Base-by-base conservation (phyloP, 2,888 invertebrate genomes). In the Latheticus oryzae region DNA sequence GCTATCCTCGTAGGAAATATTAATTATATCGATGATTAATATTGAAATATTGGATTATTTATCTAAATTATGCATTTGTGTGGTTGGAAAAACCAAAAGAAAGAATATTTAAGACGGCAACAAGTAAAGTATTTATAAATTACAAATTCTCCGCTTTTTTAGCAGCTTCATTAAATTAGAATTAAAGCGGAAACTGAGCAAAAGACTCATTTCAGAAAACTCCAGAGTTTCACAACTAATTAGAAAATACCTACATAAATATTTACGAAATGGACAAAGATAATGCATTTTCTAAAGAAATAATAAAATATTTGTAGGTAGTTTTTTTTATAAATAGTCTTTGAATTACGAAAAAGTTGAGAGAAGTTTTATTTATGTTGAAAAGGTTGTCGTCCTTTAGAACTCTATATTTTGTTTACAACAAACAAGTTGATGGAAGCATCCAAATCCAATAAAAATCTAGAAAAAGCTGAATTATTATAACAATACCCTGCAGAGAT, bases 111-210 rank as follows among this genome's bases (percentile, higher is more conserved):
- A n/a, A 35, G 8, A 15, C 16, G n/a, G 48, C 48, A 48, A 48
- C 48, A 48, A 48, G 48, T 48, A 23, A 16, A 12, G 17, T 48
- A 35, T 48, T 26, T 35, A 37, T 48, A 48, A n/a, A 48, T 48
- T 26, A 26, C 35, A 12, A 45, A 7, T 11, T 28, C 42, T 12
- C 15, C 8, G 19, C 2, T 15, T 32, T 45, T 32, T 19, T 32
- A 16, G 15, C 8, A 7, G 21, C 11, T 21, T 30, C 30, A 32
- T 45, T 45, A 30, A 45, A 45, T 45, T 45, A 17, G 32, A 43
- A 45, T 30, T 30, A 45, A 45, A 45, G 28, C 8, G 5, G 8
- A 28, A 28, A 28, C 5, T 28, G 3, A 9, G 8, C 7, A 28
- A 28, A 28, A 28, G 12, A 5, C 8, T 28, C 9, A 28, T 28